Evolutionary conservation across 1,140 invertebrate species (phyloP), one percentile per base, ranked within the genome.

Genomic region (Daktulosphaira vitifoliae): DNA sequence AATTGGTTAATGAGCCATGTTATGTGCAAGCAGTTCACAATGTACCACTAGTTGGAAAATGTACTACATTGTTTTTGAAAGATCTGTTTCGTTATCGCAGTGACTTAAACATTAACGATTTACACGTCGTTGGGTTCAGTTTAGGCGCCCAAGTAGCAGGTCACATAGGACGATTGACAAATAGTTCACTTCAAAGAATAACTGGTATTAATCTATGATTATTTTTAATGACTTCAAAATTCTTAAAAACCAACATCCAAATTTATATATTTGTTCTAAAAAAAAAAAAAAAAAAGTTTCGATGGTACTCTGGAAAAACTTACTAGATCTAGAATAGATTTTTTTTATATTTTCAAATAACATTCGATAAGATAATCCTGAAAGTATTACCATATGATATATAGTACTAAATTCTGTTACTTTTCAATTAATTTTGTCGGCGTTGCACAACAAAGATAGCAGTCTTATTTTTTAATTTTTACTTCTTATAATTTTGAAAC

Each of bases 41-140:
- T 70, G 76, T 80, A 0, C 76, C 78, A 3, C 66, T 79, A 5
- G 81, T 80, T 0, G 81, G 79, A 20, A 77, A 74, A 59, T 83
- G 81, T 67, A 73, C 77, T 0, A 71, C 71, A 25, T 22, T 68
- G 25, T 56, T 75, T 0, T 67, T 79, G 1, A 52, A 73, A 1
- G 37, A 71, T 46, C 68, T 78, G 66, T 74, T 77, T 66, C 71
- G 73, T 3, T 59, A 69, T 15, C 76, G 76, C 3, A 51, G 77
- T 23, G 69, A 78, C 18, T n/a, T 66, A 1, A n/a, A 22, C 2
- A 52, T 73, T 25, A 68, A 76, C 0, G 74, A 73, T 15, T 74
- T 84, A n/a, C 87, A 90, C 71, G 71, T 89, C 4, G 78, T 90
- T 37, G 87, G 84, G 0, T 87, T 88, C 72, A 88, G 86, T 5